A percentile compares a stretch with the other conserved stretches of the same genome.
Conservation (phyloP, 1,140 invertebrate species). For the Drosophila bocki region DNA sequence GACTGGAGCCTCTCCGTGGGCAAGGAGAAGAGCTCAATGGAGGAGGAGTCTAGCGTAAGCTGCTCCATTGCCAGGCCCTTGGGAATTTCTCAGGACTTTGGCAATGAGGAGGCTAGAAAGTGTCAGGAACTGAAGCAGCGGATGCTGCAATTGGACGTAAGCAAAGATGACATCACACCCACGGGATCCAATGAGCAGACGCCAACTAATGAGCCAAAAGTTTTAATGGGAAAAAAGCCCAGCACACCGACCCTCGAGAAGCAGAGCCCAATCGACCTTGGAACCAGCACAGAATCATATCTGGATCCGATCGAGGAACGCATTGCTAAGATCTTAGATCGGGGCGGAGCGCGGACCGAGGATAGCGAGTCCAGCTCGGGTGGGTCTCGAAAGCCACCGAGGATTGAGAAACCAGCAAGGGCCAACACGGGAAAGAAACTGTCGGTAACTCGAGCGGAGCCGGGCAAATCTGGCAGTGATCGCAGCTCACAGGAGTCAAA, state of each 20-base stretch:
- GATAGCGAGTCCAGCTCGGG: constrained; percentile 84
- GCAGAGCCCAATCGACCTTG: constrained; percentile 87
- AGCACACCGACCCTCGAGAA: constrained; percentile 88
- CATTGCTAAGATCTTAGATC: constrained; percentile 74
- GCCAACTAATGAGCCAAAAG: constrained; percentile 69
- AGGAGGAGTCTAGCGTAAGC: constrained; percentile 92
- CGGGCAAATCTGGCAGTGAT: constrained; percentile 79
- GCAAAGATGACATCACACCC: constrained; percentile 45
- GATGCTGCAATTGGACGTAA: constrained; percentile 76
- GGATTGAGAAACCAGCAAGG: constrained; percentile 79
- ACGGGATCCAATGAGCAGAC: constrained; percentile 67
- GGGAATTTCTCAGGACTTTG: constrained; percentile 90
- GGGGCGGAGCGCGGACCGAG: constrained; percentile 48
- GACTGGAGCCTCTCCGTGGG: constrained; percentile 86
- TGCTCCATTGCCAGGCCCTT: constrained; percentile 91
- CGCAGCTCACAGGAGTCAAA: constrained; percentile 86
- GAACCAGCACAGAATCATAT: constrained; percentile 77
- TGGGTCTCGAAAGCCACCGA: constrained; percentile 71
- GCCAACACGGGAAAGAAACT: constrained; percentile 72
- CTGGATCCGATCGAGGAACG: constrained; percentile 80
- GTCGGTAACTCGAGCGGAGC: constrained; percentile 61
- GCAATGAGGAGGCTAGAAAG: constrained; percentile 87
- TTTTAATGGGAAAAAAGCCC: constrained; percentile 85
- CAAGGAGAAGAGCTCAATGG: constrained; percentile 88
- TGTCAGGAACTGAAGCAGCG: constrained; percentile 78